These are phyloP conservation scores for Deroptyus accipitrinus DNA, from an alignment of 2,113 vertebrate species.

Conservation along the genomic window DNA sequence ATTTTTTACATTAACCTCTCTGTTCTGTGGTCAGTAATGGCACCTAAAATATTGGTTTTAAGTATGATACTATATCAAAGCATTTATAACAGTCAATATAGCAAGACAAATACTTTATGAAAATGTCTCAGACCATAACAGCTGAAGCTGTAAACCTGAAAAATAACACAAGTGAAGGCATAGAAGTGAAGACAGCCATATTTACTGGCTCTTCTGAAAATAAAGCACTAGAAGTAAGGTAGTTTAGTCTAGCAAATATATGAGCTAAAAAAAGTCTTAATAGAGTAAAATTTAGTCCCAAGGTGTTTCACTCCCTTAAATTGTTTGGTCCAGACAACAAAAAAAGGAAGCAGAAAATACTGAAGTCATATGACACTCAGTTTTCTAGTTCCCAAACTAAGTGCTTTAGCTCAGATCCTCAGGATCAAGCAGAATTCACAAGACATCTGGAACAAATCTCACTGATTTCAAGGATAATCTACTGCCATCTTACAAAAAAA, in stretches of 20 bases:
- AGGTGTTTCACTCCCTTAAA: neutral
- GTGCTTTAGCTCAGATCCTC: neutral
- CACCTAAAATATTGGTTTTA: neutral
- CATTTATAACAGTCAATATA: neutral
- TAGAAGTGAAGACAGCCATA: neutral
- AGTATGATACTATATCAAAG: neutral
- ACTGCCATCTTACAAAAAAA: neutral
- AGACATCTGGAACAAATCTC: fast-evolving
- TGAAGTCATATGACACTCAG: neutral
- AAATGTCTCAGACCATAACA: neutral
- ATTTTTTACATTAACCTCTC: neutral
- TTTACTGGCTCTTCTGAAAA: neutral
- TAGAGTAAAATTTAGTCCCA: neutral
- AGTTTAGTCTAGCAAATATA: neutral
- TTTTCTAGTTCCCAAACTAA: neutral
- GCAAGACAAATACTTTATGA: neutral
- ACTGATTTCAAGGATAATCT: neutral
- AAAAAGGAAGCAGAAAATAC: neutral
- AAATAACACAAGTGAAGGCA: neutral
- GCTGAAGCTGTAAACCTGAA: neutral
- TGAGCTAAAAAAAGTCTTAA: neutral
- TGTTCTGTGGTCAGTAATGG: neutral
- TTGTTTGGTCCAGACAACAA: neutral
- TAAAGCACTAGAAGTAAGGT: neutral
- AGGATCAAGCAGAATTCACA: neutral